Base-by-base conservation (phyloP, 2,888 invertebrate species). In the Epirrita christyi region DNA sequence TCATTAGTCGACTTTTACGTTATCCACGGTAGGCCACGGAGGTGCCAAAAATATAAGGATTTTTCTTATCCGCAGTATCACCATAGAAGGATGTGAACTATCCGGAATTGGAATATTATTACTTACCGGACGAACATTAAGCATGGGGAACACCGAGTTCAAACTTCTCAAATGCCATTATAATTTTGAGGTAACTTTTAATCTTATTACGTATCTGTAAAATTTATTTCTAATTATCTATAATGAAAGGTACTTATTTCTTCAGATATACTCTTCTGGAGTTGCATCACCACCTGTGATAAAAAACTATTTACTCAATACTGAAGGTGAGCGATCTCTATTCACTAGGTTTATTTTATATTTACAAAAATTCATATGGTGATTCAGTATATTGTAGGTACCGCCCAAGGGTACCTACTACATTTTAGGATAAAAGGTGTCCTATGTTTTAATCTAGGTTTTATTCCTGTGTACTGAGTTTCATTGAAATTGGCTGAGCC, bases 161-260 rank as follows among this genome's bases (percentile, higher is more conserved):
- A 56, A 15, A 37, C 58, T 67, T 7, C 29, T 13, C 1, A 37
- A 56, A 2, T 90, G 90, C 63, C 66, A 71, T 46, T 83, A 80
- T 48, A 77, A 46, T 49, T 40, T 87, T 13, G 88, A 88, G 83
- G 90, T 88, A 78, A 72, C 13, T 55, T n/a, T n/a, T n/a, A n/a
- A n/a, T n/a, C n/a, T n/a, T n/a, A n/a, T n/a, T n/a, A n/a, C n/a
- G n/a, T n/a, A n/a, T n/a, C n/a, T n/a, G n/a, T n/a, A n/a, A n/a
- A n/a, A n/a, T n/a, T n/a, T 21, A 21, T 21, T 21, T 21, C 2
- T 32, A 11, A 11, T 8, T 37, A 11, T 6, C 37, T 8, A 34
- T 10, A 8, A 34, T 32, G 14, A 3, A 37, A 10, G 7, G 34
- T 29, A 15, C 13, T 48, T 38, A 7, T n/a, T 14, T 42, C 6